These are phyloP conservation scores for Phymastichus coffea DNA, from an alignment of 1,140 invertebrate species.

Conservation along the genomic window DNA sequence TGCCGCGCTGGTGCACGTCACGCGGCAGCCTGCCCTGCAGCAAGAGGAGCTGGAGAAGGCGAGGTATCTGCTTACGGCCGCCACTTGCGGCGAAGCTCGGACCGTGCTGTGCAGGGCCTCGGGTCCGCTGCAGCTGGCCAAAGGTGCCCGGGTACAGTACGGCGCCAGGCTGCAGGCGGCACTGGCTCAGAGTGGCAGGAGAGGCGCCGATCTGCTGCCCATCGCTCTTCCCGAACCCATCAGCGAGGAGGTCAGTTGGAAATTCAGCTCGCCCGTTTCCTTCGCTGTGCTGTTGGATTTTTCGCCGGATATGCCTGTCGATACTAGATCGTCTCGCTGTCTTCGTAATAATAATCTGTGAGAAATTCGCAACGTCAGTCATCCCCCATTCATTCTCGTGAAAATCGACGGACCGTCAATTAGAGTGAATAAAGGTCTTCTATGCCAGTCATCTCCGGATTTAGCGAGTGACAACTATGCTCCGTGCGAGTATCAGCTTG, in stretches of 20 bases:
- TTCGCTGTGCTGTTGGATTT: too few species aligned
- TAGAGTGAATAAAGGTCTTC: too few species aligned
- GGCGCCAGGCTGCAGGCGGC: neutral
- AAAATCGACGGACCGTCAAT: too few species aligned
- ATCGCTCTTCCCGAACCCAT: constrained; percentile 68
- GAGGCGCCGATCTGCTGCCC: neutral
- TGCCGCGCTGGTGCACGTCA: constrained; percentile 73
- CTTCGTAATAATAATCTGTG: too few species aligned
- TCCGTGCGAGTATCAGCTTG: too few species aligned
- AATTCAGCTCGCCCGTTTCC: too few species aligned
- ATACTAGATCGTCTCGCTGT: too few species aligned
- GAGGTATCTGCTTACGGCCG: constrained; percentile 68
- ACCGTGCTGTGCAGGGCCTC: constrained; percentile 68
- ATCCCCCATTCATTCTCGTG: too few species aligned
- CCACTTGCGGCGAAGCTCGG: constrained; percentile 71
- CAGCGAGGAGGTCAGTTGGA: constrained; percentile 66
- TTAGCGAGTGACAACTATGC: too few species aligned
- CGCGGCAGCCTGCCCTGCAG: constrained; percentile 36
- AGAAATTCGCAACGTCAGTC: too few species aligned
- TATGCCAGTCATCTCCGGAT: too few species aligned
- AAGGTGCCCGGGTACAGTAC: neutral
- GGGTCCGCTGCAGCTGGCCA: constrained; percentile 59
- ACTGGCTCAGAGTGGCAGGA: neutral
- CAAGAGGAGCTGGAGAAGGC: constrained; percentile 26
- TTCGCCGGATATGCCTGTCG: too few species aligned